A percentile compares a stretch with the other conserved stretches of the same genome.
Evolutionary conservation across 53 echinoderm and acorn worm genomes (phyloP).

Genomic region (Apostichopus leukothele): DNA sequence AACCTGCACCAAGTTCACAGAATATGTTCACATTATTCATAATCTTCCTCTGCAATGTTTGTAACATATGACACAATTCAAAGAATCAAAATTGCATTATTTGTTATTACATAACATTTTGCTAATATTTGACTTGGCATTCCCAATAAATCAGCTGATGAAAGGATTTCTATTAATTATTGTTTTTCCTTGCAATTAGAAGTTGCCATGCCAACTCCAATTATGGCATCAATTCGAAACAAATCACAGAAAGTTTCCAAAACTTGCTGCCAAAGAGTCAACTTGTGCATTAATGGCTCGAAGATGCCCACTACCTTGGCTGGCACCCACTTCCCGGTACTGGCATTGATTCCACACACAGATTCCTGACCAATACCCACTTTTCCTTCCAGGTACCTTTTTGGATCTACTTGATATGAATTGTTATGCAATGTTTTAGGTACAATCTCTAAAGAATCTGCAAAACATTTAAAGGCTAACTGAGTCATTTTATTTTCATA

Average conservation of each 20-base stretch:
- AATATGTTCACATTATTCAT: too few relatives aligned
- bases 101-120: too few relatives aligned
- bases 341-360: not conserved
- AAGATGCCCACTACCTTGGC: not conserved
- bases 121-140: too few relatives aligned
- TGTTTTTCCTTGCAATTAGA: not conserved
- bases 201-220: not conserved
- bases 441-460: conserved; percentile 17
- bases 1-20: too few relatives aligned
- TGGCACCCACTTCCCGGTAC: conserved; percentile 20
- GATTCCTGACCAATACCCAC: not conserved
- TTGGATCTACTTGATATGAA: conserved; percentile 7
- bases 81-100: too few relatives aligned
- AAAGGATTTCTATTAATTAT: not conserved
- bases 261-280: conserved; percentile 23
- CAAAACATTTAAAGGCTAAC: conserved; percentile 21
- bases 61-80: too few relatives aligned
- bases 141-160: not conserved
- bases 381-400: conserved; percentile 19
- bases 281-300: not conserved
- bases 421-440: conserved; percentile 18
- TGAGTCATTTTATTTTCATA: not conserved
- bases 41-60: too few relatives aligned
- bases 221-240: conserved; percentile 11
- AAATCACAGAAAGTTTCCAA: conserved; percentile 34